Conservation (phyloP, 2,797 vertebrate genomes). For the Oceanodroma leucorhoa region DNA sequence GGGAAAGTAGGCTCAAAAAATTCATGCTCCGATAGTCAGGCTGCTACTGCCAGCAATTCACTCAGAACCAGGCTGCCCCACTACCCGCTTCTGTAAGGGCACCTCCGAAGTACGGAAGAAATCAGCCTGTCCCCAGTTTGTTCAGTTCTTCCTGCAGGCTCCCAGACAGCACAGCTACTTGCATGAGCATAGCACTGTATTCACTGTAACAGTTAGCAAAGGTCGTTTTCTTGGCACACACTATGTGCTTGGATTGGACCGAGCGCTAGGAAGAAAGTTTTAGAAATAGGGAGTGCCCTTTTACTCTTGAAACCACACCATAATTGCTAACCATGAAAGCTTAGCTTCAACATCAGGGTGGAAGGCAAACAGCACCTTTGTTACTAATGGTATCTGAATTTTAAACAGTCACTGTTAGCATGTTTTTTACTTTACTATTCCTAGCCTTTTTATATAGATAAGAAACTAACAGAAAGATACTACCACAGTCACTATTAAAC, state of each 20-base stretch:
- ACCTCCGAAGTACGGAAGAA: background rate
- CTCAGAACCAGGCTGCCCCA: background rate
- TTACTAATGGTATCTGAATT: background rate
- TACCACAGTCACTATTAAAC: background rate
- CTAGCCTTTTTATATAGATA: background rate
- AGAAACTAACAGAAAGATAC: background rate
- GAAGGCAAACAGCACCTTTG: background rate
- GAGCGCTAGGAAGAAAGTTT: background rate
- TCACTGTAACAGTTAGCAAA: background rate
- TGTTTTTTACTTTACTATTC: background rate
- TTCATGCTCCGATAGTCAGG: background rate
- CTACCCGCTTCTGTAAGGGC: accelerated
- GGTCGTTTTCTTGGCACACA: background rate
- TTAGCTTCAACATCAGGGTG: background rate
- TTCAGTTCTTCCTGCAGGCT: background rate
- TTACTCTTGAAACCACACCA: background rate
- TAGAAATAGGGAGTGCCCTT: background rate
- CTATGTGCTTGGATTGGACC: background rate
- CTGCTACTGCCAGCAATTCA: background rate
- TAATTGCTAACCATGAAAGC: background rate
- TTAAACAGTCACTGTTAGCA: background rate
- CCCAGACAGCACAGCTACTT: background rate
- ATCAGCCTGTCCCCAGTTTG: background rate
- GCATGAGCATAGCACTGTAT: background rate
- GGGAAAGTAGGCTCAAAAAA: background rate